Percentiles rank a stretch among this genome's conserved stretches.
These are phyloP conservation scores for Platorchestia sp. DNA, from an alignment of 1,140 invertebrate species.

Conservation along the genomic window DNA sequence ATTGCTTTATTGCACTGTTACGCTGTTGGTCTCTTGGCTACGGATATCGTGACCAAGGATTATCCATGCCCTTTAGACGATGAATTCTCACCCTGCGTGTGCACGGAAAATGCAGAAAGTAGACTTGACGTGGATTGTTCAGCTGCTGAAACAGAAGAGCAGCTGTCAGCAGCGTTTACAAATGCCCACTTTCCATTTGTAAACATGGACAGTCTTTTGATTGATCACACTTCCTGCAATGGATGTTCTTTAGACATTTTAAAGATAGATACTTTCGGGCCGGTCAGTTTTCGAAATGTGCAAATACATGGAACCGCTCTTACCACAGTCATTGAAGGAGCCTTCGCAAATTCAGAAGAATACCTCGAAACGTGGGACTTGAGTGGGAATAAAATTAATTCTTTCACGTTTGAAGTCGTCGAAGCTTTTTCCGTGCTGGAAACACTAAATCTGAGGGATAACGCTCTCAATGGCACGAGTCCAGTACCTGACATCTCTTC, in stretches of 20 bases:
- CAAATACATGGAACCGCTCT: not conserved
- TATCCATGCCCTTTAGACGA: not conserved
- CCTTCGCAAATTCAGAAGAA: not conserved
- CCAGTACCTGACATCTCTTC: not conserved
- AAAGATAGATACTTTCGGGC: not conserved
- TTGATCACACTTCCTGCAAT: not conserved
- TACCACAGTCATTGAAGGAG: not conserved
- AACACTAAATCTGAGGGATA: not conserved
- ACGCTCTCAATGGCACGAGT: not conserved
- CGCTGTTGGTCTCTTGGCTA: not conserved
- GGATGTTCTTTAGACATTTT: not conserved
- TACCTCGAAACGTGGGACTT: not conserved
- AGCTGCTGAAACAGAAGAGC: not conserved
- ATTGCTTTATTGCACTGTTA: not conserved
- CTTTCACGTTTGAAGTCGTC: not conserved
- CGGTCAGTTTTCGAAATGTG: not conserved
- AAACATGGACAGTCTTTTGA: not conserved
- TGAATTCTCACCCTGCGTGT: not conserved
- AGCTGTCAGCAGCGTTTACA: not conserved
- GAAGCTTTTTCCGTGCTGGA: not conserved
- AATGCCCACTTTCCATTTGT: not conserved
- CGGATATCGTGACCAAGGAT: not conserved
- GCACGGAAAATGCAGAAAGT: not conserved
- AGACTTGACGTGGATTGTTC: not conserved
- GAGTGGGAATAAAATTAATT: slow-evolving; percentile 21